phyloP scores from a whole-genome alignment of 92 coral and sea anemone species.

The Porites divaricata region DNA sequence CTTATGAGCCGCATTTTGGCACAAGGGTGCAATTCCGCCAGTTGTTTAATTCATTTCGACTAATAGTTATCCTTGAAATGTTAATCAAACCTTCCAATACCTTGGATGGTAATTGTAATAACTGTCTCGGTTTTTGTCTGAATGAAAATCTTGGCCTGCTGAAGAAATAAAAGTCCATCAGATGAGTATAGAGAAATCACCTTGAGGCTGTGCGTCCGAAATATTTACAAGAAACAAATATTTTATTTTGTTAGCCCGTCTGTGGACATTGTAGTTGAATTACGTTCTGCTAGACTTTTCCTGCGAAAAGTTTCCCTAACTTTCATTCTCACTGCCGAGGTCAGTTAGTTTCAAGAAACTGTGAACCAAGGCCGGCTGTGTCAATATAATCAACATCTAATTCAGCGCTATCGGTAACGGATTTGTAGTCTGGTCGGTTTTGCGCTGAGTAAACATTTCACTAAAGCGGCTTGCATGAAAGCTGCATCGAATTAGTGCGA shows the following conservation, averaged over 20 bases:
- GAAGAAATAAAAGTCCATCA: not conserved
- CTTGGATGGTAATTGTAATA: constrained; percentile 8
- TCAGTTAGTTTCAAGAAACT: constrained; percentile 13
- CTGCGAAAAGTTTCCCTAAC: not conserved
- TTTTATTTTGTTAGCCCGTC: constrained; percentile 15
- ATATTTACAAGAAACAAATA: constrained; percentile 35
- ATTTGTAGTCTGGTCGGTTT: constrained; percentile 41
- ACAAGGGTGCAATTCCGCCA: constrained; percentile 25
- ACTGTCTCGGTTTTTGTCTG: constrained; percentile 51
- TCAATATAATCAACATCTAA: constrained; percentile 43
- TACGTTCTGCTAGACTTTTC: not conserved
- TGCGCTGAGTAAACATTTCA: constrained; percentile 51
- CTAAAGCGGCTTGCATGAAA: constrained; percentile 61
- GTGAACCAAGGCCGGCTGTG: constrained; percentile 30
- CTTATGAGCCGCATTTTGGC: constrained; percentile 6
- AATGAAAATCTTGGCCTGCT: not conserved
- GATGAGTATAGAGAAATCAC: not conserved
- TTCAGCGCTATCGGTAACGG: constrained; percentile 20
- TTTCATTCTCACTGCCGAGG: not conserved
- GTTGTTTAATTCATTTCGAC: constrained; percentile 23
- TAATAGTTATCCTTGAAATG: constrained; percentile 25
- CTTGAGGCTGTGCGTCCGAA: not conserved
- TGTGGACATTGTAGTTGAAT: not conserved
- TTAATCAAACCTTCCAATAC: constrained; percentile 24
- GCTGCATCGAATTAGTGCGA: constrained; percentile 39